Evolutionary conservation across 2,113 vertebrate genomes (phyloP).

Genomic region (Phrynosoma platyrhinos): DNA sequence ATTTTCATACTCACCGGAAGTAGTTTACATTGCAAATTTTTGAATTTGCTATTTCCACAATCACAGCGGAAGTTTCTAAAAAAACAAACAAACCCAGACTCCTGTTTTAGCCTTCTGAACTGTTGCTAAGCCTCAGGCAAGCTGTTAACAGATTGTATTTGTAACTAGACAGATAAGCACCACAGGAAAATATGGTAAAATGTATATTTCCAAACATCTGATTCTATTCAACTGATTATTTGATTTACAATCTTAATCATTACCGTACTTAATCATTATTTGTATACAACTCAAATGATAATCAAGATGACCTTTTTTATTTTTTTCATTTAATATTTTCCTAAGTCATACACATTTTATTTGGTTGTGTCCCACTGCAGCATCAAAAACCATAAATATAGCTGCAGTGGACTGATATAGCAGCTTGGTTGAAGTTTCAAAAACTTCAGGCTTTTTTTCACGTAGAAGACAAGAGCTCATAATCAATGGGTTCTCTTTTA

Average conservation of each 20-base stretch:
- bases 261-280: background rate
- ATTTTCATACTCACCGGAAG: slow-evolving; percentile 81
- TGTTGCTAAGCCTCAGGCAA: rapidly evolving
- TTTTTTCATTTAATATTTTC: background rate
- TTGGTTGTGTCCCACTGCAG: background rate
- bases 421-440: rapidly evolving
- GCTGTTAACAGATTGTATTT: rapidly evolving
- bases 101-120: slow-evolving; percentile 27
- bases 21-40: slow-evolving; percentile 89
- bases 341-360: background rate
- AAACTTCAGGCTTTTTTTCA: background rate
- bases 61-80: slow-evolving; percentile 94
- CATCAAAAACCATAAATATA: background rate
- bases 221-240: background rate
- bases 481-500: background rate
- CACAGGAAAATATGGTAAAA: background rate
- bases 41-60: slow-evolving; percentile 95
- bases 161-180: rapidly evolving
- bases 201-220: background rate
- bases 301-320: too few species aligned
- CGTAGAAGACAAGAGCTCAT: too few species aligned
- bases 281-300: too few species aligned
- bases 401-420: rapidly evolving
- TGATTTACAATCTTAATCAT: background rate
- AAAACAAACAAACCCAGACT: slow-evolving; percentile 58